phyloP scores from a whole-genome alignment of 1,140 invertebrate species.

The Drosophila mojavensis region DNA sequence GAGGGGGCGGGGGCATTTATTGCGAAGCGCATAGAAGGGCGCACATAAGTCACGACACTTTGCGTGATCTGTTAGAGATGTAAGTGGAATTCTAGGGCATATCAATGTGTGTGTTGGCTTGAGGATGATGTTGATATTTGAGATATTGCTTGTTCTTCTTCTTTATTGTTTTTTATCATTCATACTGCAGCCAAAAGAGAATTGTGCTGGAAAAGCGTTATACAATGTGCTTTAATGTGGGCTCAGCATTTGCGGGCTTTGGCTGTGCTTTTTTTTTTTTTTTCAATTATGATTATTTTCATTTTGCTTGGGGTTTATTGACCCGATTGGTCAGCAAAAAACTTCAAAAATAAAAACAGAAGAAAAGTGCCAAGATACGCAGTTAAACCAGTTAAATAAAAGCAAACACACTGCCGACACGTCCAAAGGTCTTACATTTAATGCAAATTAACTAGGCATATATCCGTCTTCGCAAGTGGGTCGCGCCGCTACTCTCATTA shows the following conservation, averaged over 20 bases:
- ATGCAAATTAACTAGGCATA: slow-evolving; percentile 53
- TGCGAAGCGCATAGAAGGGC: slow-evolving; percentile 63
- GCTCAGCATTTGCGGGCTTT: slow-evolving; percentile 21
- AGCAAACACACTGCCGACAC: slow-evolving; percentile 14
- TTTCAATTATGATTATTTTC: slow-evolving; percentile 15
- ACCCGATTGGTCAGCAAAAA: slow-evolving; percentile 47
- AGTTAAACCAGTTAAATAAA: slow-evolving; percentile 30
- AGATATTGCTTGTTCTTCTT: neutral
- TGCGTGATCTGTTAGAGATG: slow-evolving; percentile 42
- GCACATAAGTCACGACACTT: slow-evolving; percentile 41
- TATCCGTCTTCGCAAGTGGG: slow-evolving; percentile 46
- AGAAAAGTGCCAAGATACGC: slow-evolving; percentile 38
- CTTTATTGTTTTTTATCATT: neutral
- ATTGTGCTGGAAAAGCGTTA: slow-evolving; percentile 40
- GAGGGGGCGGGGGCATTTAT: slow-evolving; percentile 32
- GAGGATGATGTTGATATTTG: slow-evolving; percentile 6
- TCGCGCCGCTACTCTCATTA: slow-evolving; percentile 45
- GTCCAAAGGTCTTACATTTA: slow-evolving; percentile 41
- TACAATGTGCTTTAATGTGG: slow-evolving; percentile 12
- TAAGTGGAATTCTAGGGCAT: slow-evolving; percentile 40
- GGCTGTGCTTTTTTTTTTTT: neutral
- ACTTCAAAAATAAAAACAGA: too few species aligned
- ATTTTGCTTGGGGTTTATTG: slow-evolving; percentile 35
- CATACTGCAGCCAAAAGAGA: slow-evolving; percentile 33
- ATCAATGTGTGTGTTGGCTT: neutral